These are phyloP conservation scores for Vanessa tameamea DNA, from an alignment of 1,140 invertebrate species.

Conservation along the genomic window DNA sequence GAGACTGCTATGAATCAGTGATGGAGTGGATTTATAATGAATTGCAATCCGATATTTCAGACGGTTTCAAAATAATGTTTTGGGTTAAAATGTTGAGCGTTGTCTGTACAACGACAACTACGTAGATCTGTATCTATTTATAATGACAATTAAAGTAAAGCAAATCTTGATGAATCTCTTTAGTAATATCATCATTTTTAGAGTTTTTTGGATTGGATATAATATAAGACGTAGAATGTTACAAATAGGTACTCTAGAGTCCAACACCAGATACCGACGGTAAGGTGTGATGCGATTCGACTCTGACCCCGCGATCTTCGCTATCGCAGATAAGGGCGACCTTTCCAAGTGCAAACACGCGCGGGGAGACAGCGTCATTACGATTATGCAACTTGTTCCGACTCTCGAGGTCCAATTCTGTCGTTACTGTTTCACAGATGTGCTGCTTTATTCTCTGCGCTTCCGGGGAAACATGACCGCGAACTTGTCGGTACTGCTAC, in stretches of 20 bases:
- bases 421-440: no score
- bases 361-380: conserved; percentile 1
- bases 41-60: no score
- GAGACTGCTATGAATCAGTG: no score
- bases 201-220: neutral
- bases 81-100: no score
- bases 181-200: neutral
- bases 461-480: no score
- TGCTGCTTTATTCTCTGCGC: no score
- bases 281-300: neutral
- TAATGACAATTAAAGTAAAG: neutral
- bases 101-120: no score
- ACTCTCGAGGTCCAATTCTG: neutral
- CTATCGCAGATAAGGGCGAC: conserved; percentile 3
- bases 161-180: neutral
- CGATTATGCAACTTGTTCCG: neutral
- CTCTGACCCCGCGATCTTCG: neutral
- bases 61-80: no score
- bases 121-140: no score
- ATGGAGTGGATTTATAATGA: no score
- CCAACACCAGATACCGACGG: neutral
- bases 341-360: conserved; percentile 16
- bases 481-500: no score
- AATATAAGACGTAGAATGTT: conserved; percentile 1
- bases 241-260: neutral